Percentiles rank a stretch among this genome's conserved stretches.
These are phyloP conservation scores for Oreohelix idahoensis DNA, from an alignment of 1,140 invertebrate species.

Conservation along the genomic window DNA sequence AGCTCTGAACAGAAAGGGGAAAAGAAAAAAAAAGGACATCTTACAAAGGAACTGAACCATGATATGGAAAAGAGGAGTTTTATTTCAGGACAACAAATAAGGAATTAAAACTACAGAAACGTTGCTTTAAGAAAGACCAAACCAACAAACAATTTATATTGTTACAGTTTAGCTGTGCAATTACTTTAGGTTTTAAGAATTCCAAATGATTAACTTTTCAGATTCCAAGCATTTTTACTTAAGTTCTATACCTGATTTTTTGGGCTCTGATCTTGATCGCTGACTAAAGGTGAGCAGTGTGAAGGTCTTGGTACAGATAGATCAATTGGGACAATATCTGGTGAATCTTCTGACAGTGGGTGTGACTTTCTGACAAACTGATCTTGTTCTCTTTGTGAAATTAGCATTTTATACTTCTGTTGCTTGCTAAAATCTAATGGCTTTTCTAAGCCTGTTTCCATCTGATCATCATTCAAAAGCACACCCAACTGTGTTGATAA, in stretches of 20 bases:
- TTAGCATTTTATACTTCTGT: background rate
- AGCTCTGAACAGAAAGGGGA: too few species aligned
- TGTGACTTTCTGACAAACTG: background rate
- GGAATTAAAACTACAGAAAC: too few species aligned
- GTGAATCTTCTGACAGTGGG: background rate
- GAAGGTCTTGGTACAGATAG: slow-evolving; percentile 22
- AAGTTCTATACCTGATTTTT: slow-evolving; percentile 15
- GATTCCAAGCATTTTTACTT: background rate
- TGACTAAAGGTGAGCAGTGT: background rate
- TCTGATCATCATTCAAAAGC: background rate
- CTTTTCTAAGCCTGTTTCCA: background rate
- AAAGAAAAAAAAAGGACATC: too few species aligned
- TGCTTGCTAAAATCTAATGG: slow-evolving; percentile 32
- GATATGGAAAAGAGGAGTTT: too few species aligned
- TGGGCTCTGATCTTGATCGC: background rate
- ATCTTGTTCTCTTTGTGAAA: background rate
- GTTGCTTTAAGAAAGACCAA: too few species aligned
- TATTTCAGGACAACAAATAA: too few species aligned
- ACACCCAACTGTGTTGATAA: background rate
- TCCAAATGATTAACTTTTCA: too few species aligned
- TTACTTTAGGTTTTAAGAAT: too few species aligned
- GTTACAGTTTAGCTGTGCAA: too few species aligned
- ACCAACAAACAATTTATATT: background rate
- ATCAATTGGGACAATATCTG: slow-evolving; percentile 17
- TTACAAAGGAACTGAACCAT: too few species aligned